Evolutionary conservation across 2,797 vertebrate species (phyloP), one percentile per base, ranked within the genome.

Genomic region (Centropyge bicolor): DNA sequence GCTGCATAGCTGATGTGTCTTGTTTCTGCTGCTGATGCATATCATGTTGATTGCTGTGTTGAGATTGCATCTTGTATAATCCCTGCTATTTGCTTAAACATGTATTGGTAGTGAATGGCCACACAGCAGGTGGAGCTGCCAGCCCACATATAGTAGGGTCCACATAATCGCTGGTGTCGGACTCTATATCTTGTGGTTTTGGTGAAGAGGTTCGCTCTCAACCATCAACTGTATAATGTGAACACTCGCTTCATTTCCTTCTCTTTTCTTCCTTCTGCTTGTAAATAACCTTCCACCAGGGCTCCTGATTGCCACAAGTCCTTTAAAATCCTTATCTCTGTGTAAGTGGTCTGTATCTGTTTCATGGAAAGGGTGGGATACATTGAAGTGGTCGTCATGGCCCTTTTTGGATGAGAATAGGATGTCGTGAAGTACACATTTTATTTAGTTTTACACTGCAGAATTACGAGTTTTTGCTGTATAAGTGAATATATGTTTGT

Each of bases 151-250:
- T 27, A 43, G 3, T 19, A 59, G 51, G 31, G 45, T 35, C 54
- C n/a, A 57, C 22, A 75, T 46, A 55, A 57, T 38, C 22, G 45
- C 22, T 60, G 65, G 36, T 19, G 56, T 61, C 9, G 8, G 43
- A 43, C 27, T 48, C 27, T 56, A 27, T 31, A 3, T 36, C 41
- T n/a, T 20, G 19, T 46, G 43, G 5, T 70, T 3, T 40, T n/a
- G 13, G 11, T 6, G 17, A 51, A 17, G 60, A 56, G 20, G 46
- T 7, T 22, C 19, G 11, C 22, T 22, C 41, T 65, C 27, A 31
- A 31, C 27, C 41, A 57, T 40, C 38, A 69, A 0, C 35, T 52
- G 24, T 51, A 5, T 19, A 19, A 12, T 55, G 22, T 67, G 14
- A 61, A 13, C 6, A 17, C 16, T 54, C n/a, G 1, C n/a, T 17